phyloP scores from a whole-genome alignment of 2,888 invertebrate species.

The Netelia virgata region DNA sequence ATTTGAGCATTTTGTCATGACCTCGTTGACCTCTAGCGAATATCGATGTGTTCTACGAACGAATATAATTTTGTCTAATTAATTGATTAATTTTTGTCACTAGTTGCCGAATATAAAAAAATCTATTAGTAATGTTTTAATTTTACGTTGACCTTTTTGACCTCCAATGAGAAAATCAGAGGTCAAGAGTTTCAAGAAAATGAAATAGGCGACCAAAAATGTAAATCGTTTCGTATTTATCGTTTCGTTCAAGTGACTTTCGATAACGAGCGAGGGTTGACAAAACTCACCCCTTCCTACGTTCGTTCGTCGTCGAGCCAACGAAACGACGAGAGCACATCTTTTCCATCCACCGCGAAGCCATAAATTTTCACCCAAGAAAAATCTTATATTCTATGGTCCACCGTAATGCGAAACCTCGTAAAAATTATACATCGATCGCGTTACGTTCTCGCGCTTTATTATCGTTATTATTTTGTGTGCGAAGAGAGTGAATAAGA shows the following conservation, averaged over 20 bases:
- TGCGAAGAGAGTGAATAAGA: conserved; percentile 4
- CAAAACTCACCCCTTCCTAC: not conserved
- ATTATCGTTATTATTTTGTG: conserved; percentile 25
- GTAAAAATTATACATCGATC: conserved; percentile 79
- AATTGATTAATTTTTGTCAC: too few relatives aligned
- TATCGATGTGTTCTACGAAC: too few relatives aligned
- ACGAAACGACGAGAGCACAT: not conserved
- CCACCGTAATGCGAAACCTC: conserved; percentile 59
- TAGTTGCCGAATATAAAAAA: too few relatives aligned
- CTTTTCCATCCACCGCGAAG: conserved; percentile 17
- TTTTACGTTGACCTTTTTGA: too few relatives aligned
- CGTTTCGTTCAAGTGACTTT: not conserved
- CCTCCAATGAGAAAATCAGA: too few relatives aligned
- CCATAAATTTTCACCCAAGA: conserved; percentile 49
- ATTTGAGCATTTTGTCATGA: too few relatives aligned
- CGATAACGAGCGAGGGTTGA: not conserved
- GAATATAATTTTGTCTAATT: too few relatives aligned
- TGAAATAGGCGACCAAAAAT: not conserved
- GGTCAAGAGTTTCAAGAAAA: too few relatives aligned
- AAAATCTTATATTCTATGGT: conserved; percentile 40
- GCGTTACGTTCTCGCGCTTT: conserved; percentile 6
- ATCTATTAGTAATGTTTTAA: too few relatives aligned
- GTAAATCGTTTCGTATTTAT: not conserved
- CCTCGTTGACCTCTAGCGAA: too few relatives aligned
- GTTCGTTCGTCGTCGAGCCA: not conserved